These are phyloP conservation scores for Gavia stellata DNA, from an alignment of 2,113 vertebrate genomes.

Conservation along the genomic window DNA sequence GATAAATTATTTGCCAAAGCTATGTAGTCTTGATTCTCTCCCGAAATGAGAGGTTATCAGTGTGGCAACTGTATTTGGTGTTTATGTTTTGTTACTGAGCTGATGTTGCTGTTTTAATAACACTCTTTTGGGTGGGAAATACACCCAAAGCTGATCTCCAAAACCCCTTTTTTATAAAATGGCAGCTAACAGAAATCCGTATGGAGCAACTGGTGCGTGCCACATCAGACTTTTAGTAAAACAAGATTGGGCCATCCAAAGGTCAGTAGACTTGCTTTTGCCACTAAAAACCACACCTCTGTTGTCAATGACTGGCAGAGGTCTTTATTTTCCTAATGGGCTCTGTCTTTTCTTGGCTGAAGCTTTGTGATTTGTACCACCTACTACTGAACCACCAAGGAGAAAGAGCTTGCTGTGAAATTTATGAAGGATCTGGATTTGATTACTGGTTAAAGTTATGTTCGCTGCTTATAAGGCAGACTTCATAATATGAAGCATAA, in stretches of 20 bases:
- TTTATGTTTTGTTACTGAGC: not conserved
- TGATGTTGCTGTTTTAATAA: not conserved
- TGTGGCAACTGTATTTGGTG: not conserved
- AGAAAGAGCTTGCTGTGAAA: not conserved
- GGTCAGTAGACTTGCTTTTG: not conserved
- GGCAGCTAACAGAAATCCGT: not conserved
- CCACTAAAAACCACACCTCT: not conserved
- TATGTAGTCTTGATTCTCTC: not conserved
- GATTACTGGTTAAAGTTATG: not conserved
- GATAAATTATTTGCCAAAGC: not conserved
- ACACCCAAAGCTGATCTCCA: not conserved
- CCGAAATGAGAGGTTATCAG: not conserved
- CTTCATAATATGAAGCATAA: not conserved
- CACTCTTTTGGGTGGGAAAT: not conserved
- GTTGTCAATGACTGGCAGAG: not conserved
- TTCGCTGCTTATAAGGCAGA: not conserved
- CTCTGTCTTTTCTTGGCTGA: not conserved
- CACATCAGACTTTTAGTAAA: not conserved
- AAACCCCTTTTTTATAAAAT: not conserved
- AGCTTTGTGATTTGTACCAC: not conserved
- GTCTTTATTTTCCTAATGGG: not conserved
- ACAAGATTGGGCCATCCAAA: not conserved
- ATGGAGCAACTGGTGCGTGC: not conserved
- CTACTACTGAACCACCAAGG: not conserved
- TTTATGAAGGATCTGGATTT: not conserved